Evolutionary conservation across 1,140 invertebrate species (phyloP), one percentile per base, ranked within the genome.

Genomic region (Halesus radiatus): DNA sequence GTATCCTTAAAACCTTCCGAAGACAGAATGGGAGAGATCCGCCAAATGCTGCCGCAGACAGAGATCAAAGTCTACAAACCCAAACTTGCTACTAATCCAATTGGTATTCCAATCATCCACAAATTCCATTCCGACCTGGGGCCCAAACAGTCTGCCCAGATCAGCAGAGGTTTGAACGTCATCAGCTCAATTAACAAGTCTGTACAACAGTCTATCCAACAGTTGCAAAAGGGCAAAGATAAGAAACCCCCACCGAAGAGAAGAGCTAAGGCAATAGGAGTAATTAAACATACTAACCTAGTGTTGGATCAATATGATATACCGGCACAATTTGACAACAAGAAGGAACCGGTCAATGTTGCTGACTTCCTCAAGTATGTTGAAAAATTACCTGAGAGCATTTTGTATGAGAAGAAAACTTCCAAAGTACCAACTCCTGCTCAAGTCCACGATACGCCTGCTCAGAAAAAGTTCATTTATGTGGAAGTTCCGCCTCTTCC

Each of bases 1-100:
- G 37, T 45, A 45, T 45, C 37, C 37, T 45, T 45, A 45, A 45
- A 45, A 45, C 37, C 37, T 45, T 45, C 37, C 13, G 68, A 72
- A 72, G 68, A 72, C 29, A 52, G 50, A 23, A 53, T 72, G 50
- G 68, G 23, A 52, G 22, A 53, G 68, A 53, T 72, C 10, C 45
- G 68, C 13, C 45, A 72, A 53, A 23, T 53, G 50, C 22, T 72
- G 4, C 68, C 68, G 10, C 37, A 52, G 16, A 72, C 68, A 15
- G 18, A 72, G 20, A 50, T 72, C 20, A 72, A 52, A 16, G 8
- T 72, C 10, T 72, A 23, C 15, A 52, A 72, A 3, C 45, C 68
- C 37, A 72, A 72, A 23, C 20, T 5, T 15, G 18, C 45, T 18
- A 8, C 26, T 7, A 22, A 3, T 26, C 13, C n/a, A 10, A 29